Evolutionary conservation across 2,113 vertebrate genomes (phyloP).

Genomic region (Notechis scutatus): DNA sequence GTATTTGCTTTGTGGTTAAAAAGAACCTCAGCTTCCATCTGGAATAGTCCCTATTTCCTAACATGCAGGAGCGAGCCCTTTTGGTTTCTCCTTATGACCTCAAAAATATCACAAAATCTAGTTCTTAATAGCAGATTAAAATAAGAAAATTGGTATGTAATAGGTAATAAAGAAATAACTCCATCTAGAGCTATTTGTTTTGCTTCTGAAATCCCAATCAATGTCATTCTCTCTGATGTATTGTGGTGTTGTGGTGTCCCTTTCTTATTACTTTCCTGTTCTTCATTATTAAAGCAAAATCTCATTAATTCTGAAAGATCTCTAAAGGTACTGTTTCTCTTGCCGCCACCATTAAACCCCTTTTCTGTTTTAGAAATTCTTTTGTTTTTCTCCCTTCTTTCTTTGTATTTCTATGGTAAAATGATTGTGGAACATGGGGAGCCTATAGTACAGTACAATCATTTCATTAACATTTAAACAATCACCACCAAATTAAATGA

Average conservation of each 20-base stretch:
- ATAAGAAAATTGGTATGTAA: neutral
- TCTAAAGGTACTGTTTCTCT: neutral
- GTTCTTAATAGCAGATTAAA: neutral
- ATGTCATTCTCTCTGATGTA: neutral
- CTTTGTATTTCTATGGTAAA: neutral
- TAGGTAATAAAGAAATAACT: neutral
- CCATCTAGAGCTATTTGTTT: neutral
- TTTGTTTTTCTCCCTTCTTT: neutral
- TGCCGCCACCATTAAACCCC: neutral
- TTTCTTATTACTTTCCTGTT: neutral
- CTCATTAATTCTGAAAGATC: neutral
- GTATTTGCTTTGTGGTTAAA: neutral
- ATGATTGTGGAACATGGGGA: neutral
- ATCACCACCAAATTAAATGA: neutral
- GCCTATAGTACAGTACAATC: neutral
- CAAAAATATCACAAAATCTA: neutral
- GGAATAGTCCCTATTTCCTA: neutral
- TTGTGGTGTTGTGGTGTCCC: neutral
- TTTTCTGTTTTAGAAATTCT: neutral
- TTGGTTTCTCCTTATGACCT: neutral
- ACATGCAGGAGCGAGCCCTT: neutral
- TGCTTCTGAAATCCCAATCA: neutral
- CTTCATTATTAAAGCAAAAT: neutral
- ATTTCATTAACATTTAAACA: neutral
- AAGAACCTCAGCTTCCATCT: neutral